These are phyloP conservation scores for Propsilocerus akamusi DNA, from an alignment of 1,140 invertebrate genomes.

Conservation along the genomic window DNA sequence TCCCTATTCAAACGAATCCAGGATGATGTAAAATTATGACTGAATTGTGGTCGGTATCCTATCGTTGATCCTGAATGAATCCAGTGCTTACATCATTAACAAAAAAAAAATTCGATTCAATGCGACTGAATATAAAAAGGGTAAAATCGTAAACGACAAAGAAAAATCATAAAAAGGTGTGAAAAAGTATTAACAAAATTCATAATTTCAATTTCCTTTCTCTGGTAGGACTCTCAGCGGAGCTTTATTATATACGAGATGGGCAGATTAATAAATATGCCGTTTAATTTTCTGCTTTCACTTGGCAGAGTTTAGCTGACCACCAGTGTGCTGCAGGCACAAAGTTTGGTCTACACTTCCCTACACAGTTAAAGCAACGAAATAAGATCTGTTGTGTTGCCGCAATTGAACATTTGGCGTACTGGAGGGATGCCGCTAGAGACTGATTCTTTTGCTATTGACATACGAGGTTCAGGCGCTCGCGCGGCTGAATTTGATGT, in stretches of 20 bases:
- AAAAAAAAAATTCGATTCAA: too few relatives aligned
- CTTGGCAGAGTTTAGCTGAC: conserved; percentile 61
- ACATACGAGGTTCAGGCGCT: conserved; percentile 60
- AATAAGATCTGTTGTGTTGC: conserved; percentile 55
- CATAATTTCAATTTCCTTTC: too few relatives aligned
- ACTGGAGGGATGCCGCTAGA: conserved; percentile 58
- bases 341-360: conserved; percentile 27
- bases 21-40: too few relatives aligned
- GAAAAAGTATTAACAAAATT: too few relatives aligned
- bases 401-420: conserved; percentile 58
- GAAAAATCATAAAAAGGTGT: too few relatives aligned
- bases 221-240: conserved; percentile 69
- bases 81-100: too few relatives aligned
- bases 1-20: too few relatives aligned
- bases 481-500: conserved; percentile 69
- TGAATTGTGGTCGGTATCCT: too few relatives aligned
- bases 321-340: conserved; percentile 33
- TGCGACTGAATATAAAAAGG: too few relatives aligned
- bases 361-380: conserved; percentile 60
- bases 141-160: too few relatives aligned
- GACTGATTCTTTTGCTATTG: conserved; percentile 61
- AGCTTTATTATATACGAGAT: conserved; percentile 77
- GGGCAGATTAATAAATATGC: conserved; percentile 78
- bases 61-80: too few relatives aligned
- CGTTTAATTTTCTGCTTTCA: conserved; percentile 70